Conservation (phyloP, 2,888 invertebrate species). For the Mayetiola destructor region DNA sequence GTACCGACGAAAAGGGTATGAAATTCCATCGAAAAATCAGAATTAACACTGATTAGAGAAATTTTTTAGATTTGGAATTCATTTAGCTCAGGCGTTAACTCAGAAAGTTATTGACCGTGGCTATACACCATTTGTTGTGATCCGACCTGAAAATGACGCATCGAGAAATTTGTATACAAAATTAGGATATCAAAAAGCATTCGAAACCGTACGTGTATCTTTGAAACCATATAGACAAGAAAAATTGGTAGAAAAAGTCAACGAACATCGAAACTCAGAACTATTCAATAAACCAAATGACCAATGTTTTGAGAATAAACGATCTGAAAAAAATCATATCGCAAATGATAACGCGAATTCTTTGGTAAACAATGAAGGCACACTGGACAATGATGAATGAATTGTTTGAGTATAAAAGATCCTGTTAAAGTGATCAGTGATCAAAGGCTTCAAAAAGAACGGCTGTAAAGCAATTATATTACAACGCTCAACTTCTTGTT, state of each 20-base stretch:
- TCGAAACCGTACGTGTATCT: constrained; percentile 66
- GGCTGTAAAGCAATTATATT: too few relatives aligned
- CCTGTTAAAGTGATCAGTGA: too few relatives aligned
- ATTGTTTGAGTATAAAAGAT: background rate
- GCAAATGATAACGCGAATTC: constrained; percentile 8
- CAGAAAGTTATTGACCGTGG: constrained; percentile 53
- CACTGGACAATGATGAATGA: constrained; percentile 13
- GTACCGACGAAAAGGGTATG: constrained; percentile 50
- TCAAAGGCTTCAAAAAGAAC: too few relatives aligned
- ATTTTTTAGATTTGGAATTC: constrained; percentile 47
- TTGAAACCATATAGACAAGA: constrained; percentile 40
- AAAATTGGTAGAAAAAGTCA: constrained; percentile 21
- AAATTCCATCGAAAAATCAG: background rate
- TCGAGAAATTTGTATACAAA: constrained; percentile 71
- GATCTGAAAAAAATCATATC: constrained; percentile 26
- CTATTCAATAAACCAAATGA: constrained; percentile 26
- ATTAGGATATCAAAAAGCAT: constrained; percentile 65
- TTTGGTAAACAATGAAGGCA: constrained; percentile 16
- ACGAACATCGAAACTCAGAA: constrained; percentile 19
- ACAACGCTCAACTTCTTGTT: too few relatives aligned
- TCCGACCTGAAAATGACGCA: constrained; percentile 74
- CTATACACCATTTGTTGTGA: constrained; percentile 74
- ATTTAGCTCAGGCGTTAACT: constrained; percentile 52
- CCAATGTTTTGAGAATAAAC: constrained; percentile 35
- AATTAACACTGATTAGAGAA: background rate